phyloP scores from a whole-genome alignment of 2,113 vertebrate genomes.

The Phrynosoma platyrhinos region DNA sequence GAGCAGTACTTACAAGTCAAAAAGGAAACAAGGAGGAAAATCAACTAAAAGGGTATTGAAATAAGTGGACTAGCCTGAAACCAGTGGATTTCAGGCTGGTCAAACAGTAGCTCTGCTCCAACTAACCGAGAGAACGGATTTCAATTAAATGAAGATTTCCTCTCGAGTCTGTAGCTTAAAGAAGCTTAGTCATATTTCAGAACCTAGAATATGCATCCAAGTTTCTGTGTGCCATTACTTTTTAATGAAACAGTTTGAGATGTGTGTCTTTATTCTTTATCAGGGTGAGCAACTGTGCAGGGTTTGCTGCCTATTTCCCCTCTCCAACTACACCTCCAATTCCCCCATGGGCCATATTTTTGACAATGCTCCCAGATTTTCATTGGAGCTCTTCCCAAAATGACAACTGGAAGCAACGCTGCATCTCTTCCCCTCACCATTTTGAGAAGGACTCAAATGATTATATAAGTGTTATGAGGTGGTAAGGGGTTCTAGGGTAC shows the following conservation, averaged over 20 bases:
- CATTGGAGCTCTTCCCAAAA: too few relatives aligned
- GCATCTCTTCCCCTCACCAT: too few relatives aligned
- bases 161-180: neutral
- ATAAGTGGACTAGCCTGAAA: neutral
- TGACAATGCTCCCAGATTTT: too few relatives aligned
- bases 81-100: neutral
- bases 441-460: too few relatives aligned
- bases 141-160: neutral
- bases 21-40: neutral
- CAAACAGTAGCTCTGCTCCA: neutral
- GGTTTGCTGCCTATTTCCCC: too few relatives aligned
- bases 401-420: too few relatives aligned
- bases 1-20: neutral
- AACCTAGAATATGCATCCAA: constrained; percentile 2
- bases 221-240: constrained; percentile 32
- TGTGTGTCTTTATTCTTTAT: neutral
- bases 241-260: constrained; percentile 47
- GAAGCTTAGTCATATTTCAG: neutral
- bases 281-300: too few relatives aligned
- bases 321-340: too few relatives aligned
- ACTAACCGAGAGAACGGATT: neutral
- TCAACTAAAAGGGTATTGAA: neutral
- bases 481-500: too few relatives aligned
- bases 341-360: too few relatives aligned
- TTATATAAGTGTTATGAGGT: too few relatives aligned